Base-by-base conservation (phyloP, 2,888 invertebrate species). In the Vannuccia rotundouncinata region DNA sequence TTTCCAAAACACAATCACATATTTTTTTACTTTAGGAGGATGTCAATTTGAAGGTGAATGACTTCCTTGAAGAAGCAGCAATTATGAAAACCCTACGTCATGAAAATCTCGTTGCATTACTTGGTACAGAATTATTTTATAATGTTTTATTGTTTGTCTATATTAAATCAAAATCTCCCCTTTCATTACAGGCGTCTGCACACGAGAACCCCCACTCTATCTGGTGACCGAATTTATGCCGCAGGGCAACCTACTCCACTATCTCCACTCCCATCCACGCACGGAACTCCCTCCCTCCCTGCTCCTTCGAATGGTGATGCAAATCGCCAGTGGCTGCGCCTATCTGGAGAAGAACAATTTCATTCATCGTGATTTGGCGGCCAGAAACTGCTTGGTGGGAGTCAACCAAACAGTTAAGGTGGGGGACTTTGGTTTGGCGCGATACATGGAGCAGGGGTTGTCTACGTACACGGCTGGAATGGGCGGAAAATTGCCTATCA, bases 31-130 rank as follows among this genome's bases (percentile, higher is more conserved):
- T 79, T n/a, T 5, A 80, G 80, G 91, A 91, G 90, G 97, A 98
- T 89, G 96, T 97, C 87, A 95, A 95, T 30, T 98, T 97, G 97
- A 95, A 95, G 13, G 90, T 99, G 81, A 97, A 98, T 89, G 99
- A 99, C 89, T 99, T 99, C 89, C 91, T 99, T 77, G 98, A 97
- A 86, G 99, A 99, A 89, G 99, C 99, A 0, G 93, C 95, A 79
- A 96, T 99, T 81, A 99, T 99, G 99, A 99, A 99, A 88, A 97
- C 97, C 89, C 96, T 99, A 95, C 95, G 95, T 85, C 99, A 99
- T 90, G 93, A 95, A 29, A 99, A 99, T 90, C 91, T 99, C 84
- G 98, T 99, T 83, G 96, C 97, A 88, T 90, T 99, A 83, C 92
- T 99, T 86, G 98, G 91, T 66, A 22, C n/a, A n/a, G 22, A 0